These are phyloP conservation scores for Procavia capensis DNA, from an alignment of 2,113 vertebrate species.

Conservation along the genomic window DNA sequence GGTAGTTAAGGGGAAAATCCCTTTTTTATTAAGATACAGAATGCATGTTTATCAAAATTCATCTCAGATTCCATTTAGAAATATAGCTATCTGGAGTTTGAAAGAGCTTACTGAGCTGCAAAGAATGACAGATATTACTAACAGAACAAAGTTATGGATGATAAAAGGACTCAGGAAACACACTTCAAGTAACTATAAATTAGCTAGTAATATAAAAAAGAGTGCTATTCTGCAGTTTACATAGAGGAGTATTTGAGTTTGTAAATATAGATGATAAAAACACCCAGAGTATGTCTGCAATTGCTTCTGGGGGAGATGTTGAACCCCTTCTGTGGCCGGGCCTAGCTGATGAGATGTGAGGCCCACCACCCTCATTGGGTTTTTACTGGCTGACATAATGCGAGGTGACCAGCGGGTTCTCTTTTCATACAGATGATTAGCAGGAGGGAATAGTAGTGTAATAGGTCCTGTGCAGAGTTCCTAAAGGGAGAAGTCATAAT, in stretches of 20 bases:
- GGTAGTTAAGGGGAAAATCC: constrained; percentile 54
- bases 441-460: neutral
- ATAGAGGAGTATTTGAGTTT: neutral
- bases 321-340: neutral
- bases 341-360: neutral
- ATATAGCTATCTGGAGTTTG: constrained; percentile 81
- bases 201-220: constrained; percentile 68
- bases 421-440: neutral
- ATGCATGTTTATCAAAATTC: constrained; percentile 83
- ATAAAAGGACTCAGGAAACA: constrained; percentile 75
- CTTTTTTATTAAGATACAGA: constrained; percentile 75
- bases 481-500: neutral
- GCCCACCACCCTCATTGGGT: too few relatives aligned
- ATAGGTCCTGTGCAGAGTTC: neutral
- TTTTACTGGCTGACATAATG: neutral
- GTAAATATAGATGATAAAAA: accelerated
- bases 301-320: neutral
- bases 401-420: neutral
- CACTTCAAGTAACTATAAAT: constrained; percentile 71
- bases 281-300: too few relatives aligned
- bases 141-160: constrained; percentile 78
- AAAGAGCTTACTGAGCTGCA: constrained; percentile 79
- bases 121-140: constrained; percentile 83
- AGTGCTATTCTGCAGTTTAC: constrained; percentile 54
- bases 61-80: constrained; percentile 80